A percentile compares a stretch with the other conserved stretches of the same genome.
phyloP scores from a whole-genome alignment of 2,797 vertebrate genomes.

The Alcedo atthis region DNA sequence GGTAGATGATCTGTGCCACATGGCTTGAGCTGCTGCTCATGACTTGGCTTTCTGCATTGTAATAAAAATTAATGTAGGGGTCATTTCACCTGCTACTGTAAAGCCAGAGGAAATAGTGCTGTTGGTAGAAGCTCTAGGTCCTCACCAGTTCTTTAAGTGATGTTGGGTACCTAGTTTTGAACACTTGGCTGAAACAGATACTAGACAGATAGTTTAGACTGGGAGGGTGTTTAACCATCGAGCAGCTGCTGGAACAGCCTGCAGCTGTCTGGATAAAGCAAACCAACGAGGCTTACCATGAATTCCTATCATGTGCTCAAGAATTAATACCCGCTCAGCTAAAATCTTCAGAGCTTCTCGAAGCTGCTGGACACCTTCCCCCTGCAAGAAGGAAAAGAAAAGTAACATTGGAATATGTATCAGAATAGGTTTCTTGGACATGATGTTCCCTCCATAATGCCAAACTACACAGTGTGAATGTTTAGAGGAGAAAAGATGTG shows the following conservation, averaged over 20 bases:
- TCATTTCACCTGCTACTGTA: background rate
- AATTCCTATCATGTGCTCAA: constrained; percentile 97
- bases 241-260: background rate
- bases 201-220: background rate
- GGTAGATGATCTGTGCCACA: constrained; percentile 6
- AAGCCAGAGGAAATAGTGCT: background rate
- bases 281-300: constrained; percentile 81
- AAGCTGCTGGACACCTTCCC: constrained; percentile 91
- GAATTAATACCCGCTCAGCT: constrained; percentile 94
- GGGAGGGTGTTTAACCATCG: background rate
- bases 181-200: background rate
- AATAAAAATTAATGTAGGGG: background rate
- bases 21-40: constrained; percentile 6
- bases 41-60: background rate
- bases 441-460: background rate
- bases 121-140: background rate
- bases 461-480: background rate
- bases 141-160: background rate
- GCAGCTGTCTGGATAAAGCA: background rate
- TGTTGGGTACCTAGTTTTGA: background rate
- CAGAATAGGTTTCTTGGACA: background rate
- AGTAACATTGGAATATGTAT: background rate
- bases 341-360: constrained; percentile 97
- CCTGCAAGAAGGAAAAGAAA: constrained; percentile 71
- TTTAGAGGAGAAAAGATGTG: background rate